Conservation (phyloP, 2,113 vertebrate genomes). For the Tretioscincus oriximinensis region DNA sequence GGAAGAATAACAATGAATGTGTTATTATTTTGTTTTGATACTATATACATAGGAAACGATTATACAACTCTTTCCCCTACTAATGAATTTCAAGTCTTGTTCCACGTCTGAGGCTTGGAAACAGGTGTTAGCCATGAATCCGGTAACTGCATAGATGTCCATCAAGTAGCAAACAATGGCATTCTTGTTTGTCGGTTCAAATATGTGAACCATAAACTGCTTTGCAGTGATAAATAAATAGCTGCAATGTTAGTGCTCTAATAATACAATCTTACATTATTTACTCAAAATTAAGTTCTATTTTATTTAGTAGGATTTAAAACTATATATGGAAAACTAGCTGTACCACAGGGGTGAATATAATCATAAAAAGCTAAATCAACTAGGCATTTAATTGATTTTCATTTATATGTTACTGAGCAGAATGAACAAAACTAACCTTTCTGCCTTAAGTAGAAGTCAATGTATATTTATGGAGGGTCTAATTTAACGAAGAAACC, state of each 20-base stretch:
- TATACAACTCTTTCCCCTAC: background rate
- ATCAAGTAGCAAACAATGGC: slow-evolving; percentile 30
- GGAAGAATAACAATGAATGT: slow-evolving; percentile 12
- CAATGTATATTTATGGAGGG: too few species aligned
- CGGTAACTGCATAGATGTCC: background rate
- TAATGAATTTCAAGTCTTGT: slow-evolving; percentile 27
- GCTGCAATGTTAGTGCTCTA: background rate
- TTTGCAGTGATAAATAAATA: background rate
- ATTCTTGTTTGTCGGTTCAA: slow-evolving; percentile 5
- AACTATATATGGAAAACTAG: slow-evolving; percentile 16
- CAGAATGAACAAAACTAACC: background rate
- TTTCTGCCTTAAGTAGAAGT: background rate
- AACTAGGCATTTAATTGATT: slow-evolving; percentile 3
- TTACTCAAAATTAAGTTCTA: background rate
- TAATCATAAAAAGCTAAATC: background rate
- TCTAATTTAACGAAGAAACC: background rate
- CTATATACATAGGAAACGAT: background rate
- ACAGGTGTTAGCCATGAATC: slow-evolving; percentile 21
- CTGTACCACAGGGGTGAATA: background rate
- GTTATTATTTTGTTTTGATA: slow-evolving; percentile 28
- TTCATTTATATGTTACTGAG: background rate
- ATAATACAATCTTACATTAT: background rate
- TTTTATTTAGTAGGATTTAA: background rate
- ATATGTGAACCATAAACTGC: background rate
- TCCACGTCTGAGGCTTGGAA: slow-evolving; percentile 27